Percentiles rank a stretch among this genome's conserved stretches.
These are phyloP conservation scores for Nyctereutes procyonoides DNA, from an alignment of 2,113 vertebrate species.

Conservation along the genomic window DNA sequence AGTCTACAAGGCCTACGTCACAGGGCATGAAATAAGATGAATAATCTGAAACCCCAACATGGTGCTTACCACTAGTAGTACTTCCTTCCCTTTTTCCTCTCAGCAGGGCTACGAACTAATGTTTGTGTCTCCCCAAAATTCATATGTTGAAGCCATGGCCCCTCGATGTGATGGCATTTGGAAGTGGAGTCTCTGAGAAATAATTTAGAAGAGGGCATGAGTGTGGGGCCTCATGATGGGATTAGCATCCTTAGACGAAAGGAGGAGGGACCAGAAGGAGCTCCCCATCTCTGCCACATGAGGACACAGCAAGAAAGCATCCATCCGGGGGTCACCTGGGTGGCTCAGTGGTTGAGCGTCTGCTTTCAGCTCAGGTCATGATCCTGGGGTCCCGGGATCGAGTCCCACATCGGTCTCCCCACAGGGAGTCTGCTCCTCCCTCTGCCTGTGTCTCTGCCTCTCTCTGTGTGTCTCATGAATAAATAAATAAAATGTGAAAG, in stretches of 20 bases:
- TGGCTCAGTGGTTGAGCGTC: too few species aligned
- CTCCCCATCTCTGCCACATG: neutral
- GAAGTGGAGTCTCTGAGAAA: neutral
- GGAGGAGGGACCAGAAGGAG: neutral
- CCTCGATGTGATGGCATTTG: neutral
- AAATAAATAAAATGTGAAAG: too few species aligned
- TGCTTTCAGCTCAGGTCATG: too few species aligned
- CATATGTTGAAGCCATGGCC: neutral
- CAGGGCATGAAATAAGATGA: neutral
- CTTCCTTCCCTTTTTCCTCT: neutral
- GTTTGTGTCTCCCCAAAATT: too few species aligned
- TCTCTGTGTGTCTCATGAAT: too few species aligned
- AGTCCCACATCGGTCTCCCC: too few species aligned
- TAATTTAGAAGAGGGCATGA: neutral
- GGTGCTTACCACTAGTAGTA: neutral
- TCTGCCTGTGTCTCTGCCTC: too few species aligned
- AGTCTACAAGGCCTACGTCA: neutral
- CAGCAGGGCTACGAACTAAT: neutral
- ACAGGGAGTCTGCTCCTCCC: too few species aligned
- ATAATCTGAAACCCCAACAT: neutral
- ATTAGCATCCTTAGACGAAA: neutral
- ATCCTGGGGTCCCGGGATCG: too few species aligned
- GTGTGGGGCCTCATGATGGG: neutral
- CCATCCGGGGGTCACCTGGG: neutral
- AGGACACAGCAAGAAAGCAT: neutral